These are phyloP conservation scores for Sarcophaga peregrina DNA, from an alignment of 1,140 invertebrate species.

Conservation along the genomic window DNA sequence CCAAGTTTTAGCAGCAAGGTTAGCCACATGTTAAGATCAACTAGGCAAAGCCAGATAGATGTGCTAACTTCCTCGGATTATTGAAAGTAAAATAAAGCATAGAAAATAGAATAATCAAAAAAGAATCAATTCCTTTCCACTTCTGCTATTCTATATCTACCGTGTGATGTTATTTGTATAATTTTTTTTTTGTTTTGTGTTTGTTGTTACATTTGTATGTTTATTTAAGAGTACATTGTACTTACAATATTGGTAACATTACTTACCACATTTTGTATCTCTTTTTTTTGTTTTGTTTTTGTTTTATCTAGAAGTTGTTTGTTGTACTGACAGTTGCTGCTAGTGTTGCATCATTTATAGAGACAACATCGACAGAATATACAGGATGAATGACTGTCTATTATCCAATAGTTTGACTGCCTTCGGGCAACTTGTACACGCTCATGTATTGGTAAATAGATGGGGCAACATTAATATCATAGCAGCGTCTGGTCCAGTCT, in stretches of 20 bases:
- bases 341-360: background rate
- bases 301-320: constrained; percentile 15
- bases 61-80: too few species aligned
- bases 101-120: too few species aligned
- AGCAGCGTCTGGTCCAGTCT: background rate
- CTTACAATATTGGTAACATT: constrained; percentile 4
- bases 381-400: too few species aligned
- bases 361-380: too few species aligned
- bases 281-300: too few species aligned
- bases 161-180: background rate
- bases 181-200: background rate
- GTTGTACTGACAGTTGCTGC: background rate
- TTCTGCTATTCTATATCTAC: background rate
- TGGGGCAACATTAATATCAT: background rate
- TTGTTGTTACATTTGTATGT: background rate
- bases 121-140: background rate
- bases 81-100: too few species aligned
- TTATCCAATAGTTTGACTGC: too few species aligned
- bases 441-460: background rate
- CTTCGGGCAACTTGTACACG: background rate
- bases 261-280: background rate
- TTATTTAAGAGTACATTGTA: background rate
- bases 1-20: too few species aligned
- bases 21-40: too few species aligned
- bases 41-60: too few species aligned